phyloP scores from a whole-genome alignment of 2,888 invertebrate species.

The Platycnemis pennipes region DNA sequence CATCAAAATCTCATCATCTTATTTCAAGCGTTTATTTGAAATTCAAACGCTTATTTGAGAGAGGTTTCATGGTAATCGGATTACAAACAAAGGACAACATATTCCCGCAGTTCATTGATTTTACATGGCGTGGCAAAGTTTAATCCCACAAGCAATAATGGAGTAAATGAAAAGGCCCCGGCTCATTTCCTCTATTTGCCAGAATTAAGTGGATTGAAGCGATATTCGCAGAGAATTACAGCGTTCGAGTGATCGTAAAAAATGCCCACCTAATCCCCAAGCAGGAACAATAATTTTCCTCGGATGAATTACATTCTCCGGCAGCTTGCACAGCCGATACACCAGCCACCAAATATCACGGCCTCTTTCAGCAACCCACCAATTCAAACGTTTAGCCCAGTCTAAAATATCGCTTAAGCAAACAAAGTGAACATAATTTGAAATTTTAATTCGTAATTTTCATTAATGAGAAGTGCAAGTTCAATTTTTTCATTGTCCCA shows the following conservation, averaged over 20 bases:
- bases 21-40: constrained; percentile 40
- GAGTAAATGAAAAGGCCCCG: neutral
- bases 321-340: neutral
- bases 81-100: constrained; percentile 33
- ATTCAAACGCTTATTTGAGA: constrained; percentile 50
- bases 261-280: neutral
- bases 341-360: neutral
- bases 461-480: no score
- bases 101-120: constrained; percentile 46
- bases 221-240: constrained; percentile 26
- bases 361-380: neutral
- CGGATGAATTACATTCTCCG: neutral
- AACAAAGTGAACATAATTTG: neutral
- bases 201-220: constrained; percentile 8
- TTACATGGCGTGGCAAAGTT: neutral
- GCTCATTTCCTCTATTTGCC: constrained; percentile 3
- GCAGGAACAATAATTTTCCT: neutral
- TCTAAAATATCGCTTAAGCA: neutral
- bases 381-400: neutral
- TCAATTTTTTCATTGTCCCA: no score
- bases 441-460: no score
- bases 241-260: constrained; percentile 23
- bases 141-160: neutral
- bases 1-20: neutral
- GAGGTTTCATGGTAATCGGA: constrained; percentile 51